Base-by-base conservation (phyloP, 2,797 vertebrate genomes). In the Spinus pinus region DNA sequence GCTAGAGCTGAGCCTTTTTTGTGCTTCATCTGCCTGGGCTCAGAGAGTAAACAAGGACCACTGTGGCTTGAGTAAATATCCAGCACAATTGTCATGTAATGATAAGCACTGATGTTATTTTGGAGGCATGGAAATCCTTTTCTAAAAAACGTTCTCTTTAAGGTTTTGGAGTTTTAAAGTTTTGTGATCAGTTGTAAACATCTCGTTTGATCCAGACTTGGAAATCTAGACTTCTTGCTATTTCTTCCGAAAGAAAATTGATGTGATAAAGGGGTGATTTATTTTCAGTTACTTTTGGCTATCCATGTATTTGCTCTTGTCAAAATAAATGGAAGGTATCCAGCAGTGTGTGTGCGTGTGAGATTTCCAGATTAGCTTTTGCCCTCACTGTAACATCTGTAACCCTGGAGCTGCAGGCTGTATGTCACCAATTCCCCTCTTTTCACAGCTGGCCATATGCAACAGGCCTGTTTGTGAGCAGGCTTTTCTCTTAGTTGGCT, bases 131-230 rank as follows among this genome's bases (percentile, higher is more conserved):
- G 50, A 53, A 73, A 44, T 61, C 18, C 46, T 81, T 57, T 80
- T 47, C 22, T 4, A 24, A 24, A 44, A 14, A 42, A 37, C 56
- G 18, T 51, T 53, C 6, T 57, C 6, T 53, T 7, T 35, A 22
- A 70, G 28, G 10, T 74, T 91, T 73, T 37, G 9, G 6, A 56
- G 46, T 41, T 81, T 49, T 14, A 44, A 53, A 81, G 53, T 57
- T 46, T n/a, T 3, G 15, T 0, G 0, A 2, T 69, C 14, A 25
- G 3, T 66, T 25, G 2, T 31, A 66, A 72, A 10, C 9, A 27
- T 41, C 51, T 81, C 1, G 3, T 54, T 83, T 35, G 7, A 54
- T 70, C 25, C 4, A 10, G 9, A 67, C 24, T 69, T 93, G 56
- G 41, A 83, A 92, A 60, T 70, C 6, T 42, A 9, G 20, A 30